Percentiles rank a stretch among this genome's conserved stretches.
Evolutionary conservation across 2,797 vertebrate species (phyloP).

Genomic region (Acipenser transmontanus): DNA sequence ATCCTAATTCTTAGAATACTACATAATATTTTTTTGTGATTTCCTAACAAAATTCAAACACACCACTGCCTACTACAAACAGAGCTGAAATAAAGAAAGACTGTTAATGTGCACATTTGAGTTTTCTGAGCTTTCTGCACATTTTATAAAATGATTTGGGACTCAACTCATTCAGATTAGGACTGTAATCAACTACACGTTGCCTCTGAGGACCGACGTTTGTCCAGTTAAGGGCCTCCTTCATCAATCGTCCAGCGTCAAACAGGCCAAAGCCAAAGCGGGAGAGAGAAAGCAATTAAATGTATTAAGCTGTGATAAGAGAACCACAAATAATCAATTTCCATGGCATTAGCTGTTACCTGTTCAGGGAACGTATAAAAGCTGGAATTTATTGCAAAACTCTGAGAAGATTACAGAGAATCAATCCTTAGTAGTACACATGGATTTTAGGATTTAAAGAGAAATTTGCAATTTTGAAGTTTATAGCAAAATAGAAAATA

Average conservation of each 20-base stretch:
- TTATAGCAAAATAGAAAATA: conserved; percentile 14
- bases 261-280: conserved; percentile 44
- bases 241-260: conserved; percentile 43
- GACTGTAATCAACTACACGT: conserved; percentile 37
- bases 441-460: conserved; percentile 43
- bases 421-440: conserved; percentile 37
- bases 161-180: conserved; percentile 35
- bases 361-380: conserved; percentile 46
- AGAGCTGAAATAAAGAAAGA: neutral
- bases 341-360: conserved; percentile 45
- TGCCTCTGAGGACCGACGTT: conserved; percentile 36
- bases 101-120: conserved; percentile 10
- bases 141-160: conserved; percentile 39
- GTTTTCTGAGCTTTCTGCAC: conserved; percentile 6
- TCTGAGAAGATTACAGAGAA: conserved; percentile 36
- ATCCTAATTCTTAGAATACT: too few species aligned
- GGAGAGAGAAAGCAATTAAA: conserved; percentile 53
- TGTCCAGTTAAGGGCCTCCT: conserved; percentile 41
- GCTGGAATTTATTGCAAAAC: conserved; percentile 47
- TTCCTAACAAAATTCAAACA: too few species aligned
- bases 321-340: conserved; percentile 53
- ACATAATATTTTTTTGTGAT: too few species aligned
- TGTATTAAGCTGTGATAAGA: conserved; percentile 58
- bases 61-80: neutral
- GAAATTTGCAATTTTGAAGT: conserved; percentile 36